phyloP scores from a whole-genome alignment of 2,113 vertebrate species.

The Labeo catla region DNA sequence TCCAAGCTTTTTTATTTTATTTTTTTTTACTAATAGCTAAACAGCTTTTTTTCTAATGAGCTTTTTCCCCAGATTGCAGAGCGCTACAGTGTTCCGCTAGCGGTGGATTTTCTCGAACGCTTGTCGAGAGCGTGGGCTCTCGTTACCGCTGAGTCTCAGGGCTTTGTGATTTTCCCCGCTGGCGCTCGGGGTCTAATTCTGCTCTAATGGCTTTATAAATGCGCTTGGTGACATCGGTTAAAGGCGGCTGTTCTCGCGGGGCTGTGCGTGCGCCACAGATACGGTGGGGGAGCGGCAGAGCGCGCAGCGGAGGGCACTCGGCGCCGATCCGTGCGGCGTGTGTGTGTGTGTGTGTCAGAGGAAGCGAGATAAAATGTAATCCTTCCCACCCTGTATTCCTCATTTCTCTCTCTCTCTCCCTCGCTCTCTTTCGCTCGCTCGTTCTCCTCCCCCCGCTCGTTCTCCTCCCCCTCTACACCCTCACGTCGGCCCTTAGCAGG shows the following conservation, averaged over 20 bases:
- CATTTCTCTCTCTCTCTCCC: constrained; percentile 21
- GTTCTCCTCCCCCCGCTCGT: background rate
- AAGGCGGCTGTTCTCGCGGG: constrained; percentile 43
- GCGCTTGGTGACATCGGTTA: constrained; percentile 57
- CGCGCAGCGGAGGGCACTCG: constrained; percentile 34
- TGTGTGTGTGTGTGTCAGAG: constrained; percentile 34
- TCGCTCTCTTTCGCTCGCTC: constrained; percentile 2
- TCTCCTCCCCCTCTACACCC: constrained; percentile 33
- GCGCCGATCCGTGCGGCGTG: constrained; percentile 5
- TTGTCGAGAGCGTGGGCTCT: constrained; percentile 22
- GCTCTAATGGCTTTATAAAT: constrained; percentile 63
- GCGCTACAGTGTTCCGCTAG: background rate
- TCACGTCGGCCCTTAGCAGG: constrained; percentile 46
- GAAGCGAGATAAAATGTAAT: constrained; percentile 49
- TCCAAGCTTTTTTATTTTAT: too few species aligned
- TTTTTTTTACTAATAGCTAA: background rate
- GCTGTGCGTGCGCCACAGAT: constrained; percentile 47
- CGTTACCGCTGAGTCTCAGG: constrained; percentile 23
- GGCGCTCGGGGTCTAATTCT: constrained; percentile 57
- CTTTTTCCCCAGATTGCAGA: background rate
- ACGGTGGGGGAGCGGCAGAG: constrained; percentile 29
- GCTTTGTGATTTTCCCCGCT: constrained; percentile 40
- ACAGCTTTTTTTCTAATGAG: background rate
- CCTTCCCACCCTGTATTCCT: constrained; percentile 44
- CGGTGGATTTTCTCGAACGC: background rate